Evolutionary conservation across 1,140 invertebrate genomes (phyloP).

Genomic region (Rhagoletis zephyria): DNA sequence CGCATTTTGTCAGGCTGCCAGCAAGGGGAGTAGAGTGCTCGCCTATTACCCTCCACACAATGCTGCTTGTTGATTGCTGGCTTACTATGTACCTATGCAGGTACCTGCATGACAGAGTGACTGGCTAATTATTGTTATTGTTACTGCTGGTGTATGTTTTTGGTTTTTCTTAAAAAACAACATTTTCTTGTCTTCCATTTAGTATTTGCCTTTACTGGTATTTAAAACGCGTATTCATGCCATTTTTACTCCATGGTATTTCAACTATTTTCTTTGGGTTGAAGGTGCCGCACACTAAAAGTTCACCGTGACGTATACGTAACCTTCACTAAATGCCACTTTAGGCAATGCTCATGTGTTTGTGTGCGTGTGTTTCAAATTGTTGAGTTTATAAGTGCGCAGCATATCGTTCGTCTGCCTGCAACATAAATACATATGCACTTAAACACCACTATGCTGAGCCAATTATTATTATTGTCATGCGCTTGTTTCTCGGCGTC

Average conservation of each 20-base stretch:
- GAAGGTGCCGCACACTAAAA: not conserved
- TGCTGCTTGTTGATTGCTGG: not conserved
- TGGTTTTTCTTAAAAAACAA: too few relatives aligned
- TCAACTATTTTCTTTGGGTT: slow-evolving; percentile 1
- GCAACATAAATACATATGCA: not conserved
- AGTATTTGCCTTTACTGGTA: too few relatives aligned
- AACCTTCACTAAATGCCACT: slow-evolving; percentile 20
- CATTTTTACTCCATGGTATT: not conserved
- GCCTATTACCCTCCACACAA: not conserved
- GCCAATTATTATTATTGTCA: not conserved
- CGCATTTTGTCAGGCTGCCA: not conserved
- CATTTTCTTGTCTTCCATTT: too few relatives aligned
- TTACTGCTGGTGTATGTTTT: not conserved
- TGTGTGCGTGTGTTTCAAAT: not conserved
- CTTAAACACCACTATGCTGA: not conserved
- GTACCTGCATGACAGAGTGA: not conserved
- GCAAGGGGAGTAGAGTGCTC: too few relatives aligned
- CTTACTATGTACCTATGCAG: too few relatives aligned
- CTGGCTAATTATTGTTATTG: slow-evolving; percentile 6
- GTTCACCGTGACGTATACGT: slow-evolving; percentile 19
- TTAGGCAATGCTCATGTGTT: not conserved
- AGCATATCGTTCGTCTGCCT: not conserved
- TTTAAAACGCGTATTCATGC: not conserved
- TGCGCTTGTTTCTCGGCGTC: not conserved
- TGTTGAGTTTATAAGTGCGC: too few relatives aligned